These are phyloP conservation scores for Hemicentrotus pulcherrimus DNA, from an alignment of 35 echinoderm and acorn worm species.

Conservation along the genomic window DNA sequence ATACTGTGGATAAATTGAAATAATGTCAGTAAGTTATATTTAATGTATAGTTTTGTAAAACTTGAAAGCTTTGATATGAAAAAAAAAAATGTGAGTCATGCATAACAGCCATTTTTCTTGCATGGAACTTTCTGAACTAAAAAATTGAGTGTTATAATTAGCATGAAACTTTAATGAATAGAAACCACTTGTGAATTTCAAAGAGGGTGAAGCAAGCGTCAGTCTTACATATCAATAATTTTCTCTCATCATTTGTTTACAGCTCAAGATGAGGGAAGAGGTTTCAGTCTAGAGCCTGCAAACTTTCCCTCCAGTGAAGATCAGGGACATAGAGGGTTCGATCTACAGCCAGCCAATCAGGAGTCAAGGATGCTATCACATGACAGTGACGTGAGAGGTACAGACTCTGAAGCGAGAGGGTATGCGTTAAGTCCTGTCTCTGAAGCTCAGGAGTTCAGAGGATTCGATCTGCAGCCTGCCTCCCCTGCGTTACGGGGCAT, in stretches of 20 bases:
- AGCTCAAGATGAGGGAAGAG: background rate
- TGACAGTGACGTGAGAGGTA: constrained; percentile 41
- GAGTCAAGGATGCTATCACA: background rate
- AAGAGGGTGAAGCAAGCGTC: no score
- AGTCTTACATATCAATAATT: no score
- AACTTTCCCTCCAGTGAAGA: background rate
- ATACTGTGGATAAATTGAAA: no score
- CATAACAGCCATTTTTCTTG: no score
- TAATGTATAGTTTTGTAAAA: no score
- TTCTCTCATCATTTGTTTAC: background rate
- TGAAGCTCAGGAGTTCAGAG: constrained; percentile 60
- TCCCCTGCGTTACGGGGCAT: constrained; percentile 22
- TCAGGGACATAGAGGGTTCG: constrained; percentile 43
- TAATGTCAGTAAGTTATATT: no score
- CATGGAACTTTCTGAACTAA: no score
- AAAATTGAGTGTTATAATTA: no score
- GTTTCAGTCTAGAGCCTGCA: constrained; percentile 39
- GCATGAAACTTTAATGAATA: no score
- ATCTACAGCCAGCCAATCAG: constrained; percentile 60
- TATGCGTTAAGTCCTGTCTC: constrained; percentile 81
- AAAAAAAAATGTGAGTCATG: no score
- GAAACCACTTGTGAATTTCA: no score
- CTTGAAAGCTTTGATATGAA: no score
- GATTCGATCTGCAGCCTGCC: constrained; percentile 62
- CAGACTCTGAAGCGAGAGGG: constrained; percentile 53